These are phyloP conservation scores for Maniola hyperantus DNA, from an alignment of 2,888 invertebrate species.

Conservation along the genomic window DNA sequence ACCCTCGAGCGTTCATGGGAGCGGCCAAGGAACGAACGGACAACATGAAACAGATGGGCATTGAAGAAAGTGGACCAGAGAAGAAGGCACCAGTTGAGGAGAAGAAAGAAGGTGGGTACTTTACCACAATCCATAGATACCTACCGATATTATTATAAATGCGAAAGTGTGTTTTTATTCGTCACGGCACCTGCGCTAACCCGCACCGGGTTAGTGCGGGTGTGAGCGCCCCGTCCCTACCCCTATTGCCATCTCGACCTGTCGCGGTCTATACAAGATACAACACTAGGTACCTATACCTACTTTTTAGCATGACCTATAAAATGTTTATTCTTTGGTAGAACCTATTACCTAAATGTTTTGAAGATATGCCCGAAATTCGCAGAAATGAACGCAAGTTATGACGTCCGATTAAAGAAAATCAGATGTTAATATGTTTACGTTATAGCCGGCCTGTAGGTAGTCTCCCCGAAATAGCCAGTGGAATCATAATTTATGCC, in stretches of 20 bases:
- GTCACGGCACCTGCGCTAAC: too few relatives aligned
- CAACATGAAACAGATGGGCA: constrained; percentile 97
- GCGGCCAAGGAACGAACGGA: constrained; percentile 93
- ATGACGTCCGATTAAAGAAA: constrained; percentile 11
- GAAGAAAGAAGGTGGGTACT: constrained; percentile 85
- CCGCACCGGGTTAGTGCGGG: too few relatives aligned
- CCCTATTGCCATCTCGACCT: too few relatives aligned
- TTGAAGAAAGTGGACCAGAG: constrained; percentile 89
- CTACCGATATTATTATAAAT: too few relatives aligned
- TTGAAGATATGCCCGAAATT: neutral
- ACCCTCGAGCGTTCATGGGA: constrained; percentile 95
- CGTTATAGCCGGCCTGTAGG: neutral
- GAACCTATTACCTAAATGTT: too few relatives aligned
- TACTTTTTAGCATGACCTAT: too few relatives aligned
- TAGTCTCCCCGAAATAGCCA: constrained; percentile 30
- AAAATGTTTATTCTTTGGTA: too few relatives aligned
- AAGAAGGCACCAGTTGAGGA: constrained; percentile 86
- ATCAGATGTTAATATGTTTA: constrained; percentile 20
- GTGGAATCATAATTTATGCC: constrained; percentile 36
- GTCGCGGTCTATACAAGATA: too few relatives aligned
- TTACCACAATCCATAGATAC: neutral
- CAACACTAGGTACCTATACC: too few relatives aligned
- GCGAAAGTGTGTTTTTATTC: too few relatives aligned
- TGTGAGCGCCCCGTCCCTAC: too few relatives aligned
- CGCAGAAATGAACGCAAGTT: neutral